A percentile compares a stretch with the other conserved stretches of the same genome.
Conservation (phyloP, 2,888 invertebrate genomes). For the Catocala fraxini region DNA sequence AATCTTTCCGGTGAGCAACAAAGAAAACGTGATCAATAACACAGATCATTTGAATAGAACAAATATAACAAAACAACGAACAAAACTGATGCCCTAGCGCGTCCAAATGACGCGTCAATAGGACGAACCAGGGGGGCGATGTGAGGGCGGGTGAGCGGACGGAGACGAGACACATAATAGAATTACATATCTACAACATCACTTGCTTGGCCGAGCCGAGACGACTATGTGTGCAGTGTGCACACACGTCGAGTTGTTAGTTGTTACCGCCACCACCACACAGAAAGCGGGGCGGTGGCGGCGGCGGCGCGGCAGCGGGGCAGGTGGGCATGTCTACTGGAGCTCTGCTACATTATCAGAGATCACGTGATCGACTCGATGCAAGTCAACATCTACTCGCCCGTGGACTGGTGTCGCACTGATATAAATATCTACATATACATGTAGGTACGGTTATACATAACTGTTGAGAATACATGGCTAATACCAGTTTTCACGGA, state of each 20-base stretch:
- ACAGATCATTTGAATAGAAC: slow-evolving; percentile 76
- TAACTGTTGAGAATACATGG: slow-evolving; percentile 27
- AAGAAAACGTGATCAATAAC: slow-evolving; percentile 67
- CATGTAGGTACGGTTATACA: slow-evolving; percentile 18
- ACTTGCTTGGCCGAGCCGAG: slow-evolving; percentile 76
- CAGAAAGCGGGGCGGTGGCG: slow-evolving; percentile 55
- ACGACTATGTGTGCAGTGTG: slow-evolving; percentile 62
- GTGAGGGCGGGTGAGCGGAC: slow-evolving; percentile 72
- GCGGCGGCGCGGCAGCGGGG: slow-evolving; percentile 62
- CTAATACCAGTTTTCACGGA: slow-evolving; percentile 7
- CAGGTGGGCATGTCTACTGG: slow-evolving; percentile 69
- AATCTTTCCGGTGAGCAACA: slow-evolving; percentile 59
- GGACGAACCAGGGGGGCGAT: slow-evolving; percentile 72
- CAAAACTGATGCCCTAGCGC: slow-evolving; percentile 76
- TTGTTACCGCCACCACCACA: slow-evolving; percentile 58
- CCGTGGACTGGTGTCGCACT: slow-evolving; percentile 41
- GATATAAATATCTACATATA: slow-evolving; percentile 37
- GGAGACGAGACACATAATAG: slow-evolving; percentile 84
- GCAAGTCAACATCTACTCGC: slow-evolving; percentile 57
- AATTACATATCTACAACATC: slow-evolving; percentile 83
- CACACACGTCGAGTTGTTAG: slow-evolving; percentile 57
- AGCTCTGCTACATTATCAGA: slow-evolving; percentile 66
- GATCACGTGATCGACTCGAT: slow-evolving; percentile 67
- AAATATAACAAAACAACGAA: slow-evolving; percentile 75
- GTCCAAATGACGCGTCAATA: slow-evolving; percentile 79